These are phyloP conservation scores for Tapirus terrestris DNA, from an alignment of 2,113 vertebrate species.

Conservation along the genomic window DNA sequence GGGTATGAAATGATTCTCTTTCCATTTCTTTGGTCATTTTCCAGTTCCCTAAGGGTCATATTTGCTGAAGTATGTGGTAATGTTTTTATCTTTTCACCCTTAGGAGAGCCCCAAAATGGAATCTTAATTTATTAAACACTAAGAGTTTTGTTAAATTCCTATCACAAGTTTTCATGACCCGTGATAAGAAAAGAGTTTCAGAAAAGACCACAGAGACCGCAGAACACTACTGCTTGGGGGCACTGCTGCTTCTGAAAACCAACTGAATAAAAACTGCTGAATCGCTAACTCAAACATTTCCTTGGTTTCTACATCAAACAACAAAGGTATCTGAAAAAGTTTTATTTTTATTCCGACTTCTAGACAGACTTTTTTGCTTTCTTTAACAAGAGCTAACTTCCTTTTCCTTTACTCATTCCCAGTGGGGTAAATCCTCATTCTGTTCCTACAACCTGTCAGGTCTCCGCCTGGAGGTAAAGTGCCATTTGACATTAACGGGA, in stretches of 20 bases:
- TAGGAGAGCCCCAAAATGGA: background rate
- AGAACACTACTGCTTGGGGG: background rate
- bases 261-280: background rate
- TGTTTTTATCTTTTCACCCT: background rate
- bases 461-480: constrained; percentile 47
- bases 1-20: background rate
- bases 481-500: background rate
- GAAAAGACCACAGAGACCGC: background rate
- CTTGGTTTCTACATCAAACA: constrained; percentile 7
- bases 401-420: constrained; percentile 43
- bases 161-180: background rate
- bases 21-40: constrained; percentile 3
- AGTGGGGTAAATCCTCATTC: constrained; percentile 1
- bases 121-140: constrained; percentile 55
- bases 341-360: constrained; percentile 41
- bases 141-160: constrained; percentile 15
- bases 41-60: background rate
- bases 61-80: background rate
- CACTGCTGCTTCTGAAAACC: background rate
- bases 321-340: constrained; percentile 32
- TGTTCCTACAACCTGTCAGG: background rate
- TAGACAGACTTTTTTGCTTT: constrained; percentile 40
- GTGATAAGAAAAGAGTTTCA: constrained; percentile 20
- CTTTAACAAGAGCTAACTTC: constrained; percentile 29
- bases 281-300: background rate